Evolutionary conservation across 2,797 vertebrate species (phyloP).

Genomic region (Sebastes paucispinis): DNA sequence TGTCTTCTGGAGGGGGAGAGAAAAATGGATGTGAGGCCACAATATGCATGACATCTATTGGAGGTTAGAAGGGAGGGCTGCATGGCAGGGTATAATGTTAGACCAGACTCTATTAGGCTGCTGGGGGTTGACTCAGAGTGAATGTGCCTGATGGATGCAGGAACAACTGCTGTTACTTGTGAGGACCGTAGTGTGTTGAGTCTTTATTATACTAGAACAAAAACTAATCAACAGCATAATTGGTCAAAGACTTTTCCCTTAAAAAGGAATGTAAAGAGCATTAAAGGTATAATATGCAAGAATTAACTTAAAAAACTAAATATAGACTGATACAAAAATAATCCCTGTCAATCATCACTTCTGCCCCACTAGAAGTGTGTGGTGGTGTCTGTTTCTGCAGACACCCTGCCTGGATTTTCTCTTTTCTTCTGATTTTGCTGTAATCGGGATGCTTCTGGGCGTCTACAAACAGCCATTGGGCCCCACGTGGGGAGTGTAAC

Average conservation of each 20-base stretch:
- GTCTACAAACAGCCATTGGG: no score
- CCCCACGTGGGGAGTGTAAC: no score
- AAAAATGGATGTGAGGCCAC: constrained; percentile 32
- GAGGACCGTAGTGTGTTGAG: not conserved
- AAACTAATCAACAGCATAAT: not conserved
- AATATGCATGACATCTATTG: not conserved
- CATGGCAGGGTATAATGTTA: constrained; percentile 59
- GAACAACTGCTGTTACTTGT: not conserved
- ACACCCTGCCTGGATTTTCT: no score
- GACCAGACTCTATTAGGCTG: constrained; percentile 28
- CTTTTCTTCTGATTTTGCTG: no score
- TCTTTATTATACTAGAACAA: not conserved
- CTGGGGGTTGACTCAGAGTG: not conserved
- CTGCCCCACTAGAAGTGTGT: no score
- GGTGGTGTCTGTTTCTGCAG: no score
- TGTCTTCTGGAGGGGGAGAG: constrained; percentile 70
- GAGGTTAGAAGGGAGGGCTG: constrained; percentile 58
- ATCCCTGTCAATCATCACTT: no score
- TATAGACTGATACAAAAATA: no score
- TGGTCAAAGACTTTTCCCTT: not conserved
- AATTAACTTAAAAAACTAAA: no score
- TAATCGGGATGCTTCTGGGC: no score
- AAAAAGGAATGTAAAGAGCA: not conserved
- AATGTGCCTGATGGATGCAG: constrained; percentile 23
- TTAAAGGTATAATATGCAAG: no score